phyloP scores from a whole-genome alignment of 2,797 vertebrate species.

The Pseudopleuronectes americanus region DNA sequence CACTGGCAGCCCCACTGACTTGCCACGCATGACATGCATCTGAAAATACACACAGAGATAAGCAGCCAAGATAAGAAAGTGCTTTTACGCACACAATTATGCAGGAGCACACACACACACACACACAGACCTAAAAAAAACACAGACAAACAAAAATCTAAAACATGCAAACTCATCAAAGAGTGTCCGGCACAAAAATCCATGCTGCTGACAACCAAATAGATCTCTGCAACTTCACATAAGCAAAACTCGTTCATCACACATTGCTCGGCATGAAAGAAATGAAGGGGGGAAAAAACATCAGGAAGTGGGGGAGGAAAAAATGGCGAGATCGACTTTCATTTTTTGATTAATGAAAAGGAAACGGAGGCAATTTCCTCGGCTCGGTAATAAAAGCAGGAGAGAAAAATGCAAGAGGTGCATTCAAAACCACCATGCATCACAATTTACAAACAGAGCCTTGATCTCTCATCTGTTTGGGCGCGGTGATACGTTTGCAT shows the following conservation, averaged over 20 bases:
- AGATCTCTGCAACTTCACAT: slow-evolving; percentile 77
- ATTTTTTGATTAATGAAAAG: slow-evolving; percentile 87
- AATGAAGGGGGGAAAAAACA: slow-evolving; percentile 55
- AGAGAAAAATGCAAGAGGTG: slow-evolving; percentile 73
- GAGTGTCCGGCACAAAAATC: slow-evolving; percentile 69
- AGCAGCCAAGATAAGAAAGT: slow-evolving; percentile 2
- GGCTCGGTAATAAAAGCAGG: slow-evolving; percentile 69
- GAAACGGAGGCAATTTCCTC: slow-evolving; percentile 85
- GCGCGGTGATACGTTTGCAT: slow-evolving; percentile 75
- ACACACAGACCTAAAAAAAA: neutral
- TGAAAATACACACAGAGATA: slow-evolving; percentile 64
- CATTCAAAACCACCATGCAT: slow-evolving; percentile 79
- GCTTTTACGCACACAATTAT: slow-evolving; percentile 12
- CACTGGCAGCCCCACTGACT: slow-evolving; percentile 95
- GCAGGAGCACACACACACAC: neutral
- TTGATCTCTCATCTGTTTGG: slow-evolving; percentile 70
- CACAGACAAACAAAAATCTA: slow-evolving; percentile 31
- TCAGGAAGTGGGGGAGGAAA: slow-evolving; percentile 17
- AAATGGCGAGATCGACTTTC: slow-evolving; percentile 78
- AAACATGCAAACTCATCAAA: slow-evolving; percentile 79
- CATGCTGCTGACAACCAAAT: slow-evolving; percentile 78
- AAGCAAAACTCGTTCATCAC: slow-evolving; percentile 85
- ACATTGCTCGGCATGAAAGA: slow-evolving; percentile 65
- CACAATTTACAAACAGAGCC: slow-evolving; percentile 81
- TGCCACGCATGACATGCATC: slow-evolving; percentile 93